Conservation (phyloP, 2,113 vertebrate genomes). For the Oreochromis tanganicae region DNA sequence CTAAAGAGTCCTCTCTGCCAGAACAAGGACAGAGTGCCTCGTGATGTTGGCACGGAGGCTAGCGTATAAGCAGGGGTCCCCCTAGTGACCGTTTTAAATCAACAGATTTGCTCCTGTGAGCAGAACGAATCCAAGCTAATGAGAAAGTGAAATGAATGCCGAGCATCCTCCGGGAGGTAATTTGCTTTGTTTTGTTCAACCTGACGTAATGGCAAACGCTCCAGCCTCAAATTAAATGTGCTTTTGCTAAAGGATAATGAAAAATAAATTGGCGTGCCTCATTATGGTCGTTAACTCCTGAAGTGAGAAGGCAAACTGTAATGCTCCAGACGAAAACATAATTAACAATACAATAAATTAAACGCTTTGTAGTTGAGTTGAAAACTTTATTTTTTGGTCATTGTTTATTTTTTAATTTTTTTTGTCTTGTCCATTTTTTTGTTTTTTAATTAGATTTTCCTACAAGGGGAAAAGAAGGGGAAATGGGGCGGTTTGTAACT, state of each 20-base stretch:
- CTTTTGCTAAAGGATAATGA: background rate
- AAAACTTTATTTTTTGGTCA: slow-evolving; percentile 78
- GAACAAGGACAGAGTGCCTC: background rate
- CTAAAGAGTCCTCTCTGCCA: background rate
- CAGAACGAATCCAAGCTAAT: slow-evolving; percentile 30
- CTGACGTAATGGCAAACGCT: background rate
- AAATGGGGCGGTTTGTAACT: slow-evolving; percentile 32
- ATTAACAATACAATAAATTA: slow-evolving; percentile 17
- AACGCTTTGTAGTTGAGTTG: slow-evolving; percentile 62
- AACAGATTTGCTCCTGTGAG: background rate
- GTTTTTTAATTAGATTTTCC: slow-evolving; percentile 64
- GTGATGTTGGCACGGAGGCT: background rate
- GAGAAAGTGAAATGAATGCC: background rate
- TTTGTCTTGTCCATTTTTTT: slow-evolving; percentile 9
- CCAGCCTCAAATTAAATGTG: slow-evolving; percentile 1
- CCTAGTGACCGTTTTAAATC: slow-evolving; percentile 28
- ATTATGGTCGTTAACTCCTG: background rate
- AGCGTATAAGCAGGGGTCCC: background rate
- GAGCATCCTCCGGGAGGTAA: background rate
- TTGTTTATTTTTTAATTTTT: slow-evolving; percentile 65
- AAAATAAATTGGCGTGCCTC: background rate
- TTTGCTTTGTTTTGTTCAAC: slow-evolving; percentile 18
- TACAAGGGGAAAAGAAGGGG: slow-evolving; percentile 53
- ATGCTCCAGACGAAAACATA: background rate
- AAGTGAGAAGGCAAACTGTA: background rate